phyloP scores from a whole-genome alignment of 2,113 vertebrate species.

The Electrona antarctica region DNA sequence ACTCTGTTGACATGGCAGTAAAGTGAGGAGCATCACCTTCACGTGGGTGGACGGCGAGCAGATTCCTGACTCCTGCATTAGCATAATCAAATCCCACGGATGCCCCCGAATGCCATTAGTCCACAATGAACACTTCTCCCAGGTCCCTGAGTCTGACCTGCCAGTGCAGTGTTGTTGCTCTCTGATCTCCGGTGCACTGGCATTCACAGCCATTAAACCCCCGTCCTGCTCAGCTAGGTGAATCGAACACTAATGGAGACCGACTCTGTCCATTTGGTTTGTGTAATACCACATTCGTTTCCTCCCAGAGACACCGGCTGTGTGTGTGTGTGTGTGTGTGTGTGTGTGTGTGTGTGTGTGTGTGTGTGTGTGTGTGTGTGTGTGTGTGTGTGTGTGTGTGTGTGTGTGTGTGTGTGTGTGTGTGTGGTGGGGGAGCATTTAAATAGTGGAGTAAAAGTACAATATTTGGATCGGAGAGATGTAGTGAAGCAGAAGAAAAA shows the following conservation, averaged over 20 bases:
- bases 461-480: too few species aligned
- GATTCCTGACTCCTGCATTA: slow-evolving; percentile 26
- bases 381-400: too few species aligned
- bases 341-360: too few species aligned
- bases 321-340: slow-evolving; percentile 23
- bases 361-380: too few species aligned
- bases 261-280: slow-evolving; percentile 64
- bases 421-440: too few species aligned
- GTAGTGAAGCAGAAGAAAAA: too few species aligned
- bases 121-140: slow-evolving; percentile 26
- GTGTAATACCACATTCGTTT: slow-evolving; percentile 48
- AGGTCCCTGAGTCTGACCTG: slow-evolving; percentile 45
- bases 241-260: slow-evolving; percentile 54
- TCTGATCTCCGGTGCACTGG: slow-evolving; percentile 21
- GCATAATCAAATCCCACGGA: slow-evolving; percentile 46
- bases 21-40: slow-evolving; percentile 36
- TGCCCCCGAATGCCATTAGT: slow-evolving; percentile 38
- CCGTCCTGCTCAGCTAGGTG: slow-evolving; percentile 43
- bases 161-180: slow-evolving; percentile 47
- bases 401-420: too few species aligned
- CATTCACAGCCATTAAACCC: slow-evolving; percentile 53
- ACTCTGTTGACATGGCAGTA: slow-evolving; percentile 22
- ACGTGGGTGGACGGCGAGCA: slow-evolving; percentile 1
- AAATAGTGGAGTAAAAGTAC: too few species aligned
- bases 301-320: slow-evolving; percentile 9